These are phyloP conservation scores for Epinotia bilunana DNA, from an alignment of 2,888 invertebrate species.

Conservation along the genomic window DNA sequence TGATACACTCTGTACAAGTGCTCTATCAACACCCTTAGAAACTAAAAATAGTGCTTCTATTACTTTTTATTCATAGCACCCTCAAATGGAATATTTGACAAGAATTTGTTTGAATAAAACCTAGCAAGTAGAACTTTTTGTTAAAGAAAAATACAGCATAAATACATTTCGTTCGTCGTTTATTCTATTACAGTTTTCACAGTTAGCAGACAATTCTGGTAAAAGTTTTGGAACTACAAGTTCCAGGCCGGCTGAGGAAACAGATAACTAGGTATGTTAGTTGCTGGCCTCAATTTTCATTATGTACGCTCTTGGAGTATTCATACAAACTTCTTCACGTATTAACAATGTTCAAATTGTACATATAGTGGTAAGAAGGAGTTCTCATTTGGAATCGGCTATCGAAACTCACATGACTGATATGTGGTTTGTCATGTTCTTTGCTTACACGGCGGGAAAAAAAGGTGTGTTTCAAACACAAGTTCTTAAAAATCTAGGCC, in stretches of 20 bases:
- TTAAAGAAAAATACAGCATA: constrained; percentile 26
- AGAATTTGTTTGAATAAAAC: constrained; percentile 3
- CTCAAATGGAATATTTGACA: neutral
- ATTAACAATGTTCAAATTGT: neutral
- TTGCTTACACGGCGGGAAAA: no score
- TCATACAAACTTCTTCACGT: neutral
- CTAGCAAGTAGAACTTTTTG: constrained; percentile 17
- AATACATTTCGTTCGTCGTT: constrained; percentile 34
- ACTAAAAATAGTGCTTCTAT: neutral
- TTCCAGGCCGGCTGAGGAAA: constrained; percentile 25
- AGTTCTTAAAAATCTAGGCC: no score
- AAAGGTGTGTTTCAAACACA: no score
- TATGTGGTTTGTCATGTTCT: no score
- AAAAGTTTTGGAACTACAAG: constrained; percentile 40
- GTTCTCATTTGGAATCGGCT: no score
- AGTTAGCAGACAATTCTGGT: constrained; percentile 37
- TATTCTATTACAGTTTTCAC: constrained; percentile 37
- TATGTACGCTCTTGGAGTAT: neutral
- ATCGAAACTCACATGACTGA: no score
- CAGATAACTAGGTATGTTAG: constrained; percentile 25
- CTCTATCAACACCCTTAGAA: no score
- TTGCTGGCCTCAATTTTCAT: constrained; percentile 10
- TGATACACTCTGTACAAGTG: no score
- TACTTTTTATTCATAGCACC: neutral
- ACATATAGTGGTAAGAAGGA: neutral